phyloP scores from a whole-genome alignment of 2,113 vertebrate genomes.

The Cervus canadensis region DNA sequence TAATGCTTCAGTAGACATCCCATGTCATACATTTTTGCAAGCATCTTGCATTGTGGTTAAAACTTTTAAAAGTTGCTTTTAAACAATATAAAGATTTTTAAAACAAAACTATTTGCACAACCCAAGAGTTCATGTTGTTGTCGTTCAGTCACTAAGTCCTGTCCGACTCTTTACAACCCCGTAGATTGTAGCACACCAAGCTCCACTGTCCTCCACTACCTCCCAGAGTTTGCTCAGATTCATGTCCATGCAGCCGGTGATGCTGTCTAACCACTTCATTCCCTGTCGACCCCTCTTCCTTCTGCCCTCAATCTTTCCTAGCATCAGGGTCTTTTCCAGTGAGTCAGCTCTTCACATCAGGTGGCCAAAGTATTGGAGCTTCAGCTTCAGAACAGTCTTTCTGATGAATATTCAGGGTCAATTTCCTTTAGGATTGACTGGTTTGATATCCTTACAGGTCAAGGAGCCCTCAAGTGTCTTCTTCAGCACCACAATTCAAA shows the following conservation, averaged over 20 bases:
- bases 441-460: background rate
- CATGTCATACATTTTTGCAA: background rate
- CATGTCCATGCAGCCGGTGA: background rate
- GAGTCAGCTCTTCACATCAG: background rate
- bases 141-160: background rate
- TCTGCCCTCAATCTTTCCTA: background rate
- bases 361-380: background rate
- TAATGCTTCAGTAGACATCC: background rate
- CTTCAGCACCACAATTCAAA: background rate
- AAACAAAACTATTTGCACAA: background rate
- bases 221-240: background rate
- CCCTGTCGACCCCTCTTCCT: background rate
- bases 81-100: background rate
- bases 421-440: background rate
- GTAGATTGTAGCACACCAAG: background rate
- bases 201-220: background rate
- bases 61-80: background rate
- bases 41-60: background rate
- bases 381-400: background rate
- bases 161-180: background rate
- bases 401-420: background rate
- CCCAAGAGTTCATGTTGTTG: background rate
- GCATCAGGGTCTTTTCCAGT: background rate
- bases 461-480: background rate
- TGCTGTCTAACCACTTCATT: background rate